A percentile compares a stretch with the other conserved stretches of the same genome.
phyloP scores from a whole-genome alignment of 1,140 invertebrate genomes.

The Halotydeus destructor region DNA sequence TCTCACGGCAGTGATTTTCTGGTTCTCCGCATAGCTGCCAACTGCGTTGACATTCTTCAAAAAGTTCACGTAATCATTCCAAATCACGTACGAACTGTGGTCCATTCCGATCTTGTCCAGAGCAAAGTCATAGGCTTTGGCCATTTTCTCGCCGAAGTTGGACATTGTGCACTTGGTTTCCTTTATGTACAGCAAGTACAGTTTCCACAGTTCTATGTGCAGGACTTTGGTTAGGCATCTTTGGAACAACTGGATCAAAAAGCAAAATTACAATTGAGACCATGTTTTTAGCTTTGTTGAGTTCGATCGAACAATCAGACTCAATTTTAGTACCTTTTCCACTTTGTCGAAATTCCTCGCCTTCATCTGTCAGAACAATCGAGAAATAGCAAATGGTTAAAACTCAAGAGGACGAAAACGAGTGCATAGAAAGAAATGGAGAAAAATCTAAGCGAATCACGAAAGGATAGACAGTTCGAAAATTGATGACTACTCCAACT shows the following conservation, averaged over 20 bases:
- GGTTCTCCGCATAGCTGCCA: slow-evolving; percentile 96
- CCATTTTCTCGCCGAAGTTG: slow-evolving; percentile 91
- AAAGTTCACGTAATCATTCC: slow-evolving; percentile 95
- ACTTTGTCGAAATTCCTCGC: slow-evolving; percentile 86
- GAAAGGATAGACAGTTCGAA: too few relatives aligned
- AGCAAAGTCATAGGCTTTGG: slow-evolving; percentile 97
- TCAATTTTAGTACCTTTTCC: slow-evolving; percentile 62
- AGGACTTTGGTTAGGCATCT: slow-evolving; percentile 82
- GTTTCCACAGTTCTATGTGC: slow-evolving; percentile 95
- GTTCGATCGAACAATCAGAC: slow-evolving; percentile 1
- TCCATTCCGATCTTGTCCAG: slow-evolving; percentile 97
- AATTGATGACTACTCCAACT: too few relatives aligned
- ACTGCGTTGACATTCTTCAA: slow-evolving; percentile 91
- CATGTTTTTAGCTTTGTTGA: slow-evolving; percentile 13
- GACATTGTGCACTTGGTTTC: slow-evolving; percentile 82
- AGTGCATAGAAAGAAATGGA: neutral
- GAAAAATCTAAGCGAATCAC: too few relatives aligned
- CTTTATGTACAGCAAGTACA: slow-evolving; percentile 91
- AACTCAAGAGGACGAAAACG: neutral
- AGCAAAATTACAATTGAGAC: slow-evolving; percentile 6
- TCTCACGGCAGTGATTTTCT: slow-evolving; percentile 89
- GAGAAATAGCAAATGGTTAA: slow-evolving; percentile 13
- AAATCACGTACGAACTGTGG: slow-evolving; percentile 80
- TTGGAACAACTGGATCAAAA: slow-evolving; percentile 64
- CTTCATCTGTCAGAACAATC: slow-evolving; percentile 53